These are phyloP conservation scores for Druon quercuslanigerum DNA, from an alignment of 1,140 invertebrate species.

Conservation along the genomic window DNA sequence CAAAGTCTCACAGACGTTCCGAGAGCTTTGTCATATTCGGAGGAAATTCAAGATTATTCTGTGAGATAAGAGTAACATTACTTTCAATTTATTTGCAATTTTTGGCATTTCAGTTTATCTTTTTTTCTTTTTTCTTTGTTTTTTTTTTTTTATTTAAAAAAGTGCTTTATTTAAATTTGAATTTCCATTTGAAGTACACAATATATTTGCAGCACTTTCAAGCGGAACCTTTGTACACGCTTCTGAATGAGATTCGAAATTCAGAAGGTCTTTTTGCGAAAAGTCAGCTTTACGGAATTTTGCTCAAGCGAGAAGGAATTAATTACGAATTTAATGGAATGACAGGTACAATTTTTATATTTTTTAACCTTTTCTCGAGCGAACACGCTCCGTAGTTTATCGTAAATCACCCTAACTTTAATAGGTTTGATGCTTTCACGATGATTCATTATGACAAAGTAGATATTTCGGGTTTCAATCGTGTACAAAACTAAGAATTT, in stretches of 20 bases:
- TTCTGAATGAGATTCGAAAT: conserved; percentile 83
- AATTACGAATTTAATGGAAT: conserved; percentile 83
- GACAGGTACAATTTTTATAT: conserved; percentile 68
- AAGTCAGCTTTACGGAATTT: conserved; percentile 89
- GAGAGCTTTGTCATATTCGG: conserved; percentile 84
- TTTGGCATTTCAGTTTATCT: too few species aligned
- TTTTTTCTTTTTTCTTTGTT: too few species aligned
- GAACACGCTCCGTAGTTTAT: too few species aligned
- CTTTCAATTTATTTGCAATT: too few species aligned
- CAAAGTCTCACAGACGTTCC: conserved; percentile 98
- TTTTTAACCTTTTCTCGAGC: too few species aligned
- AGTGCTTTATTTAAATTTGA: too few species aligned
- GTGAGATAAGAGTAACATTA: conserved; percentile 70
- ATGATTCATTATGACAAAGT: too few species aligned
- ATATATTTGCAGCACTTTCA: conserved; percentile 73
- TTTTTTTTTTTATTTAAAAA: too few species aligned
- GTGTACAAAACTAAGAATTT: too few species aligned
- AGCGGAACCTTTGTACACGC: conserved; percentile 82
- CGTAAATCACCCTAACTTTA: too few species aligned
- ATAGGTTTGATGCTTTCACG: too few species aligned
- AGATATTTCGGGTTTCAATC: too few species aligned
- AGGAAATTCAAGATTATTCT: conserved; percentile 79
- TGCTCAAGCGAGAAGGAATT: conserved; percentile 88
- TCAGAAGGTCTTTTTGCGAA: conserved; percentile 86
- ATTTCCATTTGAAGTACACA: not conserved